These are phyloP conservation scores for Drosophila orena DNA, from an alignment of 1,140 invertebrate genomes.

Conservation along the genomic window DNA sequence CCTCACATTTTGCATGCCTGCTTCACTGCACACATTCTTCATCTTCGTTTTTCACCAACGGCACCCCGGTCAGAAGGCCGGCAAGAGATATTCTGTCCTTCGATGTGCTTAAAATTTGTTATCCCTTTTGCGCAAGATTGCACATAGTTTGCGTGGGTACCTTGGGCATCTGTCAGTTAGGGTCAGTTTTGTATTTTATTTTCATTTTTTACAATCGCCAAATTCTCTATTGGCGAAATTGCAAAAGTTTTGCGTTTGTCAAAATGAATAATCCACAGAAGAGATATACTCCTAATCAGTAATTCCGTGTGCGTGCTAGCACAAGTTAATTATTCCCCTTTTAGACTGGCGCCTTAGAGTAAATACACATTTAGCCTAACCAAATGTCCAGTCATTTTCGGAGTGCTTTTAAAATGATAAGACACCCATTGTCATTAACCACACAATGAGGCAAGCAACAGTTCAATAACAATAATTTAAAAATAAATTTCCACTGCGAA, in stretches of 20 bases:
- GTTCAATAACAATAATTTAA: conserved; percentile 42
- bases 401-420: conserved; percentile 27
- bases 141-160: conserved; percentile 66
- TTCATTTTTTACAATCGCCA: conserved; percentile 16
- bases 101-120: conserved; percentile 66
- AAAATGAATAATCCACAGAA: conserved; percentile 11
- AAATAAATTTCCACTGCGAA: conserved; percentile 33
- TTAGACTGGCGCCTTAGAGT: conserved; percentile 55
- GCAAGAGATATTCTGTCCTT: conserved; percentile 20
- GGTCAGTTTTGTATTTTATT: conserved; percentile 49
- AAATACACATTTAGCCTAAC: conserved; percentile 59
- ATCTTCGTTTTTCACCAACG: conserved; percentile 42
- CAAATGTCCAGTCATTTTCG: conserved; percentile 48
- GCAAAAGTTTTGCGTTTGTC: conserved; percentile 20
- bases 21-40: conserved; percentile 52
- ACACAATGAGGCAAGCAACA: conserved; percentile 64
- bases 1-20: conserved; percentile 72
- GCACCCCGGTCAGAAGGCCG: conserved; percentile 62
- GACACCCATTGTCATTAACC: conserved; percentile 9
- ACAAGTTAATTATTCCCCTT: conserved; percentile 44
- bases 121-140: conserved; percentile 82
- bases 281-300: neutral
- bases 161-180: conserved; percentile 47
- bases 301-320: conserved; percentile 2
- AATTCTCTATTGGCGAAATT: conserved; percentile 8